Conservation (phyloP, 2,797 vertebrate genomes). For the Thunnus albacares region DNA sequence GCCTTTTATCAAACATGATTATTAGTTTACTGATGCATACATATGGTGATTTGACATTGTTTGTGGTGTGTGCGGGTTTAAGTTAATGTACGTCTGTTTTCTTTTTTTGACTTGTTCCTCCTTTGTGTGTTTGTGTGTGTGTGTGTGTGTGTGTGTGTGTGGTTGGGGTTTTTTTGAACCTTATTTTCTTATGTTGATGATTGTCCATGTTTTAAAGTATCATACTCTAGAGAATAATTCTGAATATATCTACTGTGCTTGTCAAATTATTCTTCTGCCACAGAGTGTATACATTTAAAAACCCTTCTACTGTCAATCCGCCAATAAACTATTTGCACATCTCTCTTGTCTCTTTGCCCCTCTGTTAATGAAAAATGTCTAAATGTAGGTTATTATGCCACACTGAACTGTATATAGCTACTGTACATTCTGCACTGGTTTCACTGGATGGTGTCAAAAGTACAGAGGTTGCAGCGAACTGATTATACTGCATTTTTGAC, state of each 20-base stretch:
- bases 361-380: not conserved
- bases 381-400: not conserved
- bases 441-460: not conserved
- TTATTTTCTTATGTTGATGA: conserved; percentile 43
- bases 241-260: conserved; percentile 77
- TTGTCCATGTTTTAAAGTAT: conserved; percentile 45
- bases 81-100: conserved; percentile 37
- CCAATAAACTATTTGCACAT: conserved; percentile 84
- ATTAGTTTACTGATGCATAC: conserved; percentile 53
- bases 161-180: conserved; percentile 44
- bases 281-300: conserved; percentile 68
- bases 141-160: conserved; percentile 17
- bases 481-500: conserved; percentile 6
- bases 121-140: conserved; percentile 13
- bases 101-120: conserved; percentile 28
- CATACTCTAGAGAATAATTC: conserved; percentile 61
- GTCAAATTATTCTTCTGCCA: conserved; percentile 68
- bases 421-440: not conserved
- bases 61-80: conserved; percentile 49
- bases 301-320: conserved; percentile 69
- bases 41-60: conserved; percentile 50
- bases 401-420: not conserved
- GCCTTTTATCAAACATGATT: conserved; percentile 47
- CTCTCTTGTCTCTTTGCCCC: not conserved
- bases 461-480: not conserved